phyloP scores from a whole-genome alignment of 1,140 invertebrate species.

The Aleiodes sp. region DNA sequence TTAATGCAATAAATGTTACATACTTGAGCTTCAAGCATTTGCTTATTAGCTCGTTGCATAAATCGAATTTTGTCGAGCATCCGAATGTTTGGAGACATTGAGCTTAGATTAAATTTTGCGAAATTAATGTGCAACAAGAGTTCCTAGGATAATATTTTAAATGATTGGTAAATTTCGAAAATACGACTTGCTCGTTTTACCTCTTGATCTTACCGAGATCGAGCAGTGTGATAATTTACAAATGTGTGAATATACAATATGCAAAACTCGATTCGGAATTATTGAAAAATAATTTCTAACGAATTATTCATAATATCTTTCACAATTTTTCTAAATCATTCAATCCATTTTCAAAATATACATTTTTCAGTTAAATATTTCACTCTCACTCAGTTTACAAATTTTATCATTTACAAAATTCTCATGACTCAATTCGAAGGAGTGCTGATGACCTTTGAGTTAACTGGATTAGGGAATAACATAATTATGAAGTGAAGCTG shows the following conservation, averaged over 20 bases:
- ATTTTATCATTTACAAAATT: no score
- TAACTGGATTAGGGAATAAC: no score
- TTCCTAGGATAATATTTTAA: background rate
- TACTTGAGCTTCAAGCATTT: no score
- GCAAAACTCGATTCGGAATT: background rate
- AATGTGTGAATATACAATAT: background rate
- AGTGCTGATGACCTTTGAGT: no score
- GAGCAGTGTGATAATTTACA: background rate
- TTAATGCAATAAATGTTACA: no score
- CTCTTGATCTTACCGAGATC: background rate
- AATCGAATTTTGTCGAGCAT: no score
- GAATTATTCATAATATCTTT: background rate
- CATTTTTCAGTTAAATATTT: background rate
- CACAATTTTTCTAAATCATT: background rate
- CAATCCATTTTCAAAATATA: background rate
- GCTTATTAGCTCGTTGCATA: no score
- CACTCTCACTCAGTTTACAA: background rate
- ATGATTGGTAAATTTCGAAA: background rate
- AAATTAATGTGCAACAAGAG: background rate
- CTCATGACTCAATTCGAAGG: no score
- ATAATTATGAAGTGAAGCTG: no score
- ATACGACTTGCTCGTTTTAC: background rate
- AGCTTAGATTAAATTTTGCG: no score
- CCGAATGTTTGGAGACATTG: no score
- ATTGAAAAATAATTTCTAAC: no score